Base-by-base conservation (phyloP, 2,888 invertebrate species). In the Heliconius charithonia region DNA sequence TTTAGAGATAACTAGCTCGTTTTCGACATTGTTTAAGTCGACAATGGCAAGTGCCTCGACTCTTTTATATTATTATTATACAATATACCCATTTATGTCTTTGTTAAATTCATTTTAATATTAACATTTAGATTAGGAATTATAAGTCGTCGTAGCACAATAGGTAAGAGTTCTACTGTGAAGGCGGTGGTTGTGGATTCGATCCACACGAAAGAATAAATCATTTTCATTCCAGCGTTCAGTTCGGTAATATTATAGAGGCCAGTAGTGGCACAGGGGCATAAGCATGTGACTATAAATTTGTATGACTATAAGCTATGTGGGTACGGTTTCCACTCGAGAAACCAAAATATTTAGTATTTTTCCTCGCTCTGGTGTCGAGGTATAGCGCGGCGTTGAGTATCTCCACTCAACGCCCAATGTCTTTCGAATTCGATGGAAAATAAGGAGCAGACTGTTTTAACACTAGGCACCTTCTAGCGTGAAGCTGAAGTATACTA, bases 1-100 rank as follows among this genome's bases (percentile, higher is more conserved):
- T 74, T 72, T 79, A 72, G 51, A 63, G 65, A 62, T 37, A 78
- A 67, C 69, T 80, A 70, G 77, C 77, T 74, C 74, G 63, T 74
- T 74, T 74, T 74, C 63, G 74, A 74, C 74, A 63, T 74, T 74
- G 45, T 74, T 65, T 41, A 37, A 74, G 25, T 74, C 25, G 41
- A 27, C 41, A 74, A 63, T 45, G 41, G 62, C 27, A 19, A 65
- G 62, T 22, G 63, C 41, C 27, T 62, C 27, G 63, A 63, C 63
- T 63, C 45, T 74, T 74, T 74, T 74, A 63, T 65, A 7, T 45
- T 63, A 4, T 74, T 74, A 32, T 74, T 74, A 63, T 62, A 63
- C 22, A 16, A 45, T 41, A 45, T 74, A 16, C 13, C 25, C 25
- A 62, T 25, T 41, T 27, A 29, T 45, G 19, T 63, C 4, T 37